Evolutionary conservation across 2,888 invertebrate species (phyloP).

Genomic region (Oscheius sp.): DNA sequence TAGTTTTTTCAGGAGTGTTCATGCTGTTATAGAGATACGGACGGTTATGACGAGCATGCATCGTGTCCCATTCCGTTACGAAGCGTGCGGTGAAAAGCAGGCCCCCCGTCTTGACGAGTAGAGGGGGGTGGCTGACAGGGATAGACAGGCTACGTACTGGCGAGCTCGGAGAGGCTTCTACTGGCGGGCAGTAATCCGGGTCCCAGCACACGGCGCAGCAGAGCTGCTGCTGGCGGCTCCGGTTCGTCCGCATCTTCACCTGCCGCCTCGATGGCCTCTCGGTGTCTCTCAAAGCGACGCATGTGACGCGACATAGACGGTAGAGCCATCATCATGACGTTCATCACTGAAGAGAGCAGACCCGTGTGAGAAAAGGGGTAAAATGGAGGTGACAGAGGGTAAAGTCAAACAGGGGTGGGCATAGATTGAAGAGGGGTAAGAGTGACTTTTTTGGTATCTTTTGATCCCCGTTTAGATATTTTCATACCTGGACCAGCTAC

Average conservation of each 20-base stretch:
- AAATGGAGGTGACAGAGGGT: neutral
- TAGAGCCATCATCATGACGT: constrained; percentile 73
- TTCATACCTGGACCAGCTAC: constrained; percentile 71
- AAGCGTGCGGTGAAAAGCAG: constrained; percentile 28
- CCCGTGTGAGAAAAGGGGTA: constrained; percentile 5
- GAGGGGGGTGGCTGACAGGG: too few species aligned
- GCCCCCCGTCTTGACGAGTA: neutral
- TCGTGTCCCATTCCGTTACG: constrained; percentile 16
- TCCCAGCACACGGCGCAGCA: constrained; percentile 41
- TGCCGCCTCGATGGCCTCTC: constrained; percentile 68
- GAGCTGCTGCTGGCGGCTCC: constrained; percentile 38
- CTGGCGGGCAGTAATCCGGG: constrained; percentile 45
- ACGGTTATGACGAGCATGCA: constrained; percentile 11
- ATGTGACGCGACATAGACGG: constrained; percentile 70
- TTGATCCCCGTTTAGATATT: too few species aligned
- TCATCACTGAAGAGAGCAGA: constrained; percentile 62
- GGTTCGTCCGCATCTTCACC: constrained; percentile 62
- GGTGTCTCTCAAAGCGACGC: constrained; percentile 69
- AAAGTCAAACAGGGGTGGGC: neutral
- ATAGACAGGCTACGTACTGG: constrained; percentile 36
- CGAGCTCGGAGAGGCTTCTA: constrained; percentile 40
- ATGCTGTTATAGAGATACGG: constrained; percentile 25
- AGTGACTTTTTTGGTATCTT: neutral
- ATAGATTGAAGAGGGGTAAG: neutral
- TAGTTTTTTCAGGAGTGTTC: constrained; percentile 2